Percentiles rank a stretch among this genome's conserved stretches.
Evolutionary conservation across 2,113 vertebrate genomes (phyloP).

Genomic region (Xenotilapia caudafasciata): DNA sequence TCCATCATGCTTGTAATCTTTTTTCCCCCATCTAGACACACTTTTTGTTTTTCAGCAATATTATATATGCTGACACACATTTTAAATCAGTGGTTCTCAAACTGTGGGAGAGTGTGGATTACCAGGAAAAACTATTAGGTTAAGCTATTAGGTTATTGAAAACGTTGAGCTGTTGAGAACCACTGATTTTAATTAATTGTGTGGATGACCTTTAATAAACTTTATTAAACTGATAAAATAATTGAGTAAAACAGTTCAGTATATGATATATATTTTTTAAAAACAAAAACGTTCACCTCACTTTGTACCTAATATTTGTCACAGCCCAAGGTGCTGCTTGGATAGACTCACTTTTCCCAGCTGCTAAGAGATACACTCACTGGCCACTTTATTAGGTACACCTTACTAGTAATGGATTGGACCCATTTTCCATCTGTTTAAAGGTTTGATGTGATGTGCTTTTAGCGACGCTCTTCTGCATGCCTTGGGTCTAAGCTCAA

Average conservation of each 20-base stretch:
- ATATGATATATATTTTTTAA: rapidly evolving
- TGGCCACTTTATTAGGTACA: background rate
- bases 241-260: background rate
- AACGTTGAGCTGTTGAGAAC: background rate
- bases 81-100: background rate
- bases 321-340: background rate
- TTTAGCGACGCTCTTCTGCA: rapidly evolving
- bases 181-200: background rate
- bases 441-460: background rate
- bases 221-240: background rate
- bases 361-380: background rate
- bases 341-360: background rate
- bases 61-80: background rate
- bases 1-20: background rate
- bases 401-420: background rate
- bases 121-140: background rate
- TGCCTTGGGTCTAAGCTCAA: background rate
- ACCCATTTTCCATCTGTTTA: background rate
- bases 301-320: background rate
- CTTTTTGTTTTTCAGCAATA: background rate
- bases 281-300: background rate
- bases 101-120: background rate
- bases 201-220: background rate
- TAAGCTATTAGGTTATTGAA: background rate
- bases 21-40: background rate